Evolutionary conservation across 2,113 vertebrate species (phyloP).

Genomic region (Cynocephalus volans): DNA sequence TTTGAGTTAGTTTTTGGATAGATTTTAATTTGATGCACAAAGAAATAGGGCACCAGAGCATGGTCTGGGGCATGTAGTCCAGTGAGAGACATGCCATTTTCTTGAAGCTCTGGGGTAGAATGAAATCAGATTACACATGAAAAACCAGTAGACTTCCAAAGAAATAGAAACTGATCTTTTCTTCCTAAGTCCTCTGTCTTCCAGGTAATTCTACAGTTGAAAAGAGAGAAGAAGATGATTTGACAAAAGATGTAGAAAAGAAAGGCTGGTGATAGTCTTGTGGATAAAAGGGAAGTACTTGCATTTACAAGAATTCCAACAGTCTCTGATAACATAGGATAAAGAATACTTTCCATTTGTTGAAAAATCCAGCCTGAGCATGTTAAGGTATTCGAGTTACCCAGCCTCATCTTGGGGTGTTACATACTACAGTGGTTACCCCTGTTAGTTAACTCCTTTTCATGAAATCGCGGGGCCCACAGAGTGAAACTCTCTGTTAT

Average conservation of each 20-base stretch:
- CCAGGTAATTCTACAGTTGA: not conserved
- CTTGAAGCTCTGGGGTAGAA: not conserved
- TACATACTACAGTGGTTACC: not conserved
- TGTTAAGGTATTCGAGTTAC: not conserved
- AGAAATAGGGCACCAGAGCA: not conserved
- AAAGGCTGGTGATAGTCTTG: not conserved
- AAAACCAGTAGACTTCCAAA: not conserved
- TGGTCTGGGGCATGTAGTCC: not conserved
- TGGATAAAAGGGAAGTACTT: not conserved
- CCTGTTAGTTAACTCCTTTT: not conserved
- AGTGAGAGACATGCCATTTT: not conserved
- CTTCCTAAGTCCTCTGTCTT: not conserved
- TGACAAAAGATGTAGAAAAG: not conserved
- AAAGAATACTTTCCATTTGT: not conserved
- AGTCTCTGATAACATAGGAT: not conserved
- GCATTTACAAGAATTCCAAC: not conserved
- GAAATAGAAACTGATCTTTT: not conserved
- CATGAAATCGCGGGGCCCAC: not conserved
- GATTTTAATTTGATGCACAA: not conserved
- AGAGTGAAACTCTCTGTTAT: too few species aligned
- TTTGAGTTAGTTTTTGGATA: not conserved
- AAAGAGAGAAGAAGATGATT: not conserved
- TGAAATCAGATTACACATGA: not conserved
- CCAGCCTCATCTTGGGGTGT: not conserved
- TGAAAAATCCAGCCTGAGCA: not conserved